Percentiles rank a stretch among this genome's conserved stretches.
Evolutionary conservation across 2,888 invertebrate species (phyloP).

Genomic region (Glyphotaelius pellucidus): DNA sequence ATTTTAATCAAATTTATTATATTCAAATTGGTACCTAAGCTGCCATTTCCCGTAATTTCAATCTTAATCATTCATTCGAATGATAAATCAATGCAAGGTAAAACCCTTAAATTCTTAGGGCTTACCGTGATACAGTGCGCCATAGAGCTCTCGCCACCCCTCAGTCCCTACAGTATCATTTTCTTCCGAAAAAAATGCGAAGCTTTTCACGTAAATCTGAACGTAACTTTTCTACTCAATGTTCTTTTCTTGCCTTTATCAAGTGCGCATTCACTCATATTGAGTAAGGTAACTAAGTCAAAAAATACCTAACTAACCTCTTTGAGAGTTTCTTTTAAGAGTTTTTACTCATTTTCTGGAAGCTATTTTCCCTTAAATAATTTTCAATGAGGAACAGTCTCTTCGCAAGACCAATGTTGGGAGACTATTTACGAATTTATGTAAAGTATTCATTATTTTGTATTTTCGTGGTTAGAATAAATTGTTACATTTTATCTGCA

Average conservation of each 20-base stretch:
- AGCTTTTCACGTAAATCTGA: neutral
- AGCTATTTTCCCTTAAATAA: neutral
- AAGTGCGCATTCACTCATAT: neutral
- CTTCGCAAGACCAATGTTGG: neutral
- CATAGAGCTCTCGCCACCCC: neutral
- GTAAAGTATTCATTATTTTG: neutral
- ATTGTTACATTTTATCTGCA: slow-evolving; percentile 36
- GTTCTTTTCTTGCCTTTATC: neutral
- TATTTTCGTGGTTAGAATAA: neutral
- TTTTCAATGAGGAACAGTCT: neutral
- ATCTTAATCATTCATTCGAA: neutral
- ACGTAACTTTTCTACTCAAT: neutral
- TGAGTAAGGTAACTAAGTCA: neutral
- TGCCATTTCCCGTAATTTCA: neutral
- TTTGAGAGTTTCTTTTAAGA: neutral
- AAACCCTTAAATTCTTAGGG: neutral
- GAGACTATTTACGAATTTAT: neutral
- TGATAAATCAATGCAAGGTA: neutral
- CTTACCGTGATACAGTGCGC: neutral
- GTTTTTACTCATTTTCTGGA: neutral
- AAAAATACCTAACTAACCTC: neutral
- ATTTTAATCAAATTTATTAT: neutral
- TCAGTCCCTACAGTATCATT: neutral
- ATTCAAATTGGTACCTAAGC: neutral
- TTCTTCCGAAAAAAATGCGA: neutral